Percentiles rank a stretch among this genome's conserved stretches.
phyloP scores from a whole-genome alignment of 2,113 vertebrate species.

The Benitochromis conjunctus region DNA sequence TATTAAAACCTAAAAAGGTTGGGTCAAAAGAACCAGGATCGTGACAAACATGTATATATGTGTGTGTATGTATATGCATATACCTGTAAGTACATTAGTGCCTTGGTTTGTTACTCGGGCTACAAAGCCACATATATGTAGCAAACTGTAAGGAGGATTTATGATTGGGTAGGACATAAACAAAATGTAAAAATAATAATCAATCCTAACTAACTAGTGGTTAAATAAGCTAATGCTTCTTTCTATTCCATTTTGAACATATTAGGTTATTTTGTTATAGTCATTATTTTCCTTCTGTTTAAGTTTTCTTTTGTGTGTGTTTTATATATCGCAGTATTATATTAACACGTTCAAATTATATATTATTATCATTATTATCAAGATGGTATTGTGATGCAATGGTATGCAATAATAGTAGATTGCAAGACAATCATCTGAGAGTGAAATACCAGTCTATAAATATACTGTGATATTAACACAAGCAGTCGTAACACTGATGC shows the following conservation, averaged over 20 bases:
- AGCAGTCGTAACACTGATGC: neutral
- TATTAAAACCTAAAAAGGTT: too few species aligned
- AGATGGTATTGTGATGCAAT: neutral
- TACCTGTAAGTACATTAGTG: neutral
- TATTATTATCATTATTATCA: neutral
- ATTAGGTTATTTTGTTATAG: neutral
- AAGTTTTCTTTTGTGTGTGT: neutral
- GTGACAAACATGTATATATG: neutral
- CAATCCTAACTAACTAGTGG: neutral
- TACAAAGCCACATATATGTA: neutral
- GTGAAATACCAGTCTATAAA: neutral
- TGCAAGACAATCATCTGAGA: neutral
- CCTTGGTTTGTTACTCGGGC: neutral
- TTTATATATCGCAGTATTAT: accelerated
- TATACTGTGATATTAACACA: neutral
- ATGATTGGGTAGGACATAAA: neutral
- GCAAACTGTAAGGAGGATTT: neutral
- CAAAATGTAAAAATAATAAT: neutral
- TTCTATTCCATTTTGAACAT: neutral
- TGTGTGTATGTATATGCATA: neutral
- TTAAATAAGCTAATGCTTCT: neutral
- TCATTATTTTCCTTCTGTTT: neutral
- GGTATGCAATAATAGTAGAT: accelerated
- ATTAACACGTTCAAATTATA: neutral
- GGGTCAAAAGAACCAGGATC: too few species aligned